phyloP scores from a whole-genome alignment of 2,888 invertebrate genomes.

The Brachyptera risi region DNA sequence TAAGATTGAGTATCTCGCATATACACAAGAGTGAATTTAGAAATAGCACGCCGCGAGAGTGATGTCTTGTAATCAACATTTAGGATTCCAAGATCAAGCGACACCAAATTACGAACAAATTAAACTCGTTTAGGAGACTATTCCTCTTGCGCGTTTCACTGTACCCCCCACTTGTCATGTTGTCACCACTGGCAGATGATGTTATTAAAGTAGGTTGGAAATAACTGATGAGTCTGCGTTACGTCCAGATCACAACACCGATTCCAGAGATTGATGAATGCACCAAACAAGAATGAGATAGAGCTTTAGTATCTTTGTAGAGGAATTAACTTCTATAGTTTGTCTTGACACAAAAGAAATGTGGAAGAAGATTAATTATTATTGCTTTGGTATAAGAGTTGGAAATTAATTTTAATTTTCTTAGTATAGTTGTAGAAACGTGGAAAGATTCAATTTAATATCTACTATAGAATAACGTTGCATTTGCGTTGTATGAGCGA shows the following conservation, averaged over 20 bases:
- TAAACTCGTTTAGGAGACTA: slow-evolving; percentile 10
- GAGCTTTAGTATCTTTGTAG: too few relatives aligned
- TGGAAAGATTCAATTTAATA: too few relatives aligned
- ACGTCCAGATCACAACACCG: background rate
- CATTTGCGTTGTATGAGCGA: too few relatives aligned
- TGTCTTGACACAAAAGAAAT: too few relatives aligned
- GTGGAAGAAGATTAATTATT: too few relatives aligned
- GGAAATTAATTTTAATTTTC: too few relatives aligned
- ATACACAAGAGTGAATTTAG: background rate
- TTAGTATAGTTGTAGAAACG: too few relatives aligned
- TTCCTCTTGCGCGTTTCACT: background rate
- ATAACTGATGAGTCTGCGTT: background rate
- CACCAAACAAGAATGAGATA: too few relatives aligned
- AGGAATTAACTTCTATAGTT: too few relatives aligned
- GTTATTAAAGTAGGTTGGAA: background rate
- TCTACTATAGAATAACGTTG: too few relatives aligned
- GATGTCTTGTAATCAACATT: slow-evolving; percentile 10
- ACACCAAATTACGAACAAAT: slow-evolving; percentile 10
- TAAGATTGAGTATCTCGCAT: background rate
- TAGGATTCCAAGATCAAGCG: background rate
- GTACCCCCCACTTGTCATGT: background rate
- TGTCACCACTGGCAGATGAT: background rate
- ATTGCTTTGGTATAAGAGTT: too few relatives aligned
- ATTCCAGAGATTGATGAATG: background rate
- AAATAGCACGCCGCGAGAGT: slow-evolving; percentile 3